A percentile compares a stretch with the other conserved stretches of the same genome.
Conservation (phyloP, 2,113 vertebrate species). For the Galbula dea region DNA sequence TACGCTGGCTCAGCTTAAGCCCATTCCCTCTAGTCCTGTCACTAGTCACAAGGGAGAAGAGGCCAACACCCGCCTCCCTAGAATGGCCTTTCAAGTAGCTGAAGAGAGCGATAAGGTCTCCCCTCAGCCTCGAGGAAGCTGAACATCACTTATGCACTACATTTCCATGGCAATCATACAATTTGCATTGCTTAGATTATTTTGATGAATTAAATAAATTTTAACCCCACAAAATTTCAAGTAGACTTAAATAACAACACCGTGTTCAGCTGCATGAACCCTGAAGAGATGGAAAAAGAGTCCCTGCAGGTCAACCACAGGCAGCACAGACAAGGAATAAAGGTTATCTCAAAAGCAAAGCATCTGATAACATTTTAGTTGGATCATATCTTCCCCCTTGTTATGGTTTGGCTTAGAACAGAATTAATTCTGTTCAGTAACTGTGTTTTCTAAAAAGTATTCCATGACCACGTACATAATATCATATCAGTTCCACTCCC, state of each 20-base stretch:
- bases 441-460: no score
- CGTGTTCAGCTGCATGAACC: neutral
- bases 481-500: no score
- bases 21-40: no score
- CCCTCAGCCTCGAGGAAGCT: no score
- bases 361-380: neutral
- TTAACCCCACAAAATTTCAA: neutral
- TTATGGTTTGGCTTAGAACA: no score
- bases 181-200: neutral
- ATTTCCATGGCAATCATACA: neutral
- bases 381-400: neutral
- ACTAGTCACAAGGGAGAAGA: no score
- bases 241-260: neutral
- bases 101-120: no score
- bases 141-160: neutral
- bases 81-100: no score
- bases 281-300: neutral
- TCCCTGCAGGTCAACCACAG: neutral
- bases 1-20: no score
- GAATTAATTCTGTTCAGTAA: no score
- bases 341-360: neutral
- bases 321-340: neutral
- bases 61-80: no score
- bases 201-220: neutral
- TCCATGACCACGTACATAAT: no score